Evolutionary conservation across 2,113 vertebrate genomes (phyloP).

Genomic region (Willisornis vidua): DNA sequence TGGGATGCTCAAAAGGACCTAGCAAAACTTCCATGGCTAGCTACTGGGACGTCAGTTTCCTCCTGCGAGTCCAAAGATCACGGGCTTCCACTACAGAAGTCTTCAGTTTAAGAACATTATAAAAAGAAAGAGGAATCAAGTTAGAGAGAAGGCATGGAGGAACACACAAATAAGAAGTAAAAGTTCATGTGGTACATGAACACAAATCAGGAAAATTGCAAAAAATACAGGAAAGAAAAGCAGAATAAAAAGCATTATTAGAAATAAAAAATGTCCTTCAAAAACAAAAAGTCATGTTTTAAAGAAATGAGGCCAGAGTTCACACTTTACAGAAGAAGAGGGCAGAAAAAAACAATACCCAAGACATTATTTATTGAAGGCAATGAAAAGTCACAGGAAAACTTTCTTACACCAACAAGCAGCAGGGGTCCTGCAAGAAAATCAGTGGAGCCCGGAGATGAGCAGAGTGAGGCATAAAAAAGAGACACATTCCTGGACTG

Average conservation of each 20-base stretch:
- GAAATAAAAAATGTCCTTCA: background rate
- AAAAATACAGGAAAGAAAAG: background rate
- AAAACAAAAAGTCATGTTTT: background rate
- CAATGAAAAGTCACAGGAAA: background rate
- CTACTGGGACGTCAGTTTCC: background rate
- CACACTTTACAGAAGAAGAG: background rate
- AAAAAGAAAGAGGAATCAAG: background rate
- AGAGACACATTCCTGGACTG: background rate
- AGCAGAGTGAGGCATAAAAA: rapidly evolving
- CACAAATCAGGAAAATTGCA: background rate
- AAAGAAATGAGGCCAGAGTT: background rate
- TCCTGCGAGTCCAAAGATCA: background rate
- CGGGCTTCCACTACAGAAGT: background rate
- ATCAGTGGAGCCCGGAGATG: background rate
- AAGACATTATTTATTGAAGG: background rate
- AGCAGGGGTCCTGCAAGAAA: background rate
- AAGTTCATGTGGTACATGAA: background rate
- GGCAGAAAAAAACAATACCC: background rate
- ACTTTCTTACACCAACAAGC: rapidly evolving
- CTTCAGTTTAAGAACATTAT: background rate
- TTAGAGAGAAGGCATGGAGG: background rate
- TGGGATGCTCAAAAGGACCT: background rate
- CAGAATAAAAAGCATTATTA: background rate
- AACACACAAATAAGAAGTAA: background rate
- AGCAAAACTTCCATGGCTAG: background rate